Base-by-base conservation (phyloP, 2,888 invertebrate genomes). In the Diplolepis rosae region DNA sequence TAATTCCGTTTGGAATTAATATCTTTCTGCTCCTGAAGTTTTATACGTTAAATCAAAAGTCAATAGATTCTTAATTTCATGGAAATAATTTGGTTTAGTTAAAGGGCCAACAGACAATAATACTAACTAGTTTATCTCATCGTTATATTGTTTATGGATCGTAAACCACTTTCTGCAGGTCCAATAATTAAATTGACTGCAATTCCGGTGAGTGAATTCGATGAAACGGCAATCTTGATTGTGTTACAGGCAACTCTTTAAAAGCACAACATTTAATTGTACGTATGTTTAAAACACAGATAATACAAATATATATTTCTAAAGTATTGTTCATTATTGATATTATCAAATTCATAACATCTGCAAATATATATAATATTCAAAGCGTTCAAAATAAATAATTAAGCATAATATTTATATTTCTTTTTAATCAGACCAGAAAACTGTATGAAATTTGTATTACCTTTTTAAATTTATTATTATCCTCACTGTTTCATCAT, bases 101-200 rank as follows among this genome's bases (percentile, higher is more conserved):
- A 13, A 35, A 6, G 22, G 13, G 2, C 35, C 35, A 35, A 56
- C 22, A 32, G 32, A 32, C 13, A 9, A 30, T 56, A 35, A 13
- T 35, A 13, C 56, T 9, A 22, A 18, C 24, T 22, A 13, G 35
- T 13, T 35, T 35, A 35, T 13, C 9, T 18, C 2, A 56, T 1
- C 22, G 35, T 56, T 35, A 56, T 56, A 35, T 56, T 32, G 13
- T 56, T 56, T 56, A 56, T 18, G 22, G 2, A 32, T 32, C 32
- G 22, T 35, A 56, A 56, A 28, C 2, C 7, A 11, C 5, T 56
- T 56, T 56, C 32, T 9, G 18, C 6, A 30, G 9, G 30, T 54
- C 18, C 32, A 18, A 54, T 54, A 32, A 11, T 54, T 15, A 7
- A 54, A 32, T 30, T 11, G 32, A 9, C 11, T n/a, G 32, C 11